Evolutionary conservation across 2,888 invertebrate species (phyloP), one percentile per base, ranked within the genome.

Genomic region (Aspidiotus rigidus): DNA sequence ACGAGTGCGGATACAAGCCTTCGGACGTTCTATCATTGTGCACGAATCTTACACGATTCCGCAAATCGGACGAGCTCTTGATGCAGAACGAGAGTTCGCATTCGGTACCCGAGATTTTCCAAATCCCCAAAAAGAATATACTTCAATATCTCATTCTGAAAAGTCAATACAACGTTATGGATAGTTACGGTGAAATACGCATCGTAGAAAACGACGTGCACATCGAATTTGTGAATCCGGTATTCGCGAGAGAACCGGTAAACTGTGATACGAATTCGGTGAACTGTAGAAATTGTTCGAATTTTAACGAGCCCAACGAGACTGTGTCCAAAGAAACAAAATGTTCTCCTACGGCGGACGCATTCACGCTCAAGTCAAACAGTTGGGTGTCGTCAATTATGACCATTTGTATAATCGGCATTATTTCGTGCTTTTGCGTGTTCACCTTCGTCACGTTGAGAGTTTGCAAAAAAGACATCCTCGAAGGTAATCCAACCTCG

Each of bases 401-500:
- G 71, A 85, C 88, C 0, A 80, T 88, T 6, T 83, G 86, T n/a
- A 81, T 83, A 41, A 80, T 86, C 16, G 86, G 87, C 1, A 81
- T 84, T 39, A 77, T 87, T 2, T 83, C 86, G 59, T 85, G 85
- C 73, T 74, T 86, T 64, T 83, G 86, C 9, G 83, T 87, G 59
- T 79, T 85, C 41, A 81, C 83, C 62, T 88, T 88, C 74, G 81
- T 89, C 62, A 78, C 85, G 54, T 81, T 85, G 57, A 80, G 86
- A 44, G 81, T 86, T 62, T 84, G 85, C 72, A 81, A 83, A 73
- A 83, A 83, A 59, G 83, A 85, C 72, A 81, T 84, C 11, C 80
- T 87, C 39, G 87, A 88, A 75, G 87, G 87, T 7, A 86, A 86
- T 76, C 87, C 87, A 0, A 77, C 75, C 2, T 75, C 80, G 53